Percentiles rank a stretch among this genome's conserved stretches.
phyloP scores from a whole-genome alignment of 2,113 vertebrate species.

The Apistogramma diplotaenia region DNA sequence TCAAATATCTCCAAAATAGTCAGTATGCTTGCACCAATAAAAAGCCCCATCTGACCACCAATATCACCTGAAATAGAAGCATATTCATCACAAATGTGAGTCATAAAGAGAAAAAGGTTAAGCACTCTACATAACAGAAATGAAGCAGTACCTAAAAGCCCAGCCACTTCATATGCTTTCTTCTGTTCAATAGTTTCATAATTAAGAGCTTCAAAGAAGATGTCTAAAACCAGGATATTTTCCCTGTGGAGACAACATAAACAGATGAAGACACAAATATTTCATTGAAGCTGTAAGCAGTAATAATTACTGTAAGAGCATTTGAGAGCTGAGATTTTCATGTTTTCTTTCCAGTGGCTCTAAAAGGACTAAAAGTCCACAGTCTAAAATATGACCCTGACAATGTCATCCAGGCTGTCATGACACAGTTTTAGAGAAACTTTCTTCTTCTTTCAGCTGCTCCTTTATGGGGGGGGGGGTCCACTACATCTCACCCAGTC shows the following conservation, averaged over 20 bases:
- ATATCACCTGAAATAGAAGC: slow-evolving; percentile 82
- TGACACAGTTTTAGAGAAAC: background rate
- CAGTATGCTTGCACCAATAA: slow-evolving; percentile 92
- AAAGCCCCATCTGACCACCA: slow-evolving; percentile 94
- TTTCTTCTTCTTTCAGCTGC: background rate
- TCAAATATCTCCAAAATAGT: slow-evolving; percentile 92
- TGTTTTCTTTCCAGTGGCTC: background rate
- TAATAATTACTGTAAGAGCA: background rate
- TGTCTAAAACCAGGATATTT: slow-evolving; percentile 91
- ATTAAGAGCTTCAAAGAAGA: slow-evolving; percentile 82
- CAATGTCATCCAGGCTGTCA: background rate
- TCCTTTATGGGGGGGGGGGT: background rate
- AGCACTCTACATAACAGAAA: background rate
- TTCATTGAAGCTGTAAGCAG: background rate
- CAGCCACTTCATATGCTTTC: slow-evolving; percentile 97
- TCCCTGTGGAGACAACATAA: slow-evolving; percentile 78
- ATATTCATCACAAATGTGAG: background rate
- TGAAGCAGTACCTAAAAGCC: slow-evolving; percentile 84
- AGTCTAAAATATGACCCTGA: background rate
- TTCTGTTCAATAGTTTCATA: slow-evolving; percentile 96
- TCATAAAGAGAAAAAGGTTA: background rate
- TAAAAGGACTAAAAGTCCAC: background rate
- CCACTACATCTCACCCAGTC: background rate
- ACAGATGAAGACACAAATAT: background rate
- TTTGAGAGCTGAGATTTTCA: background rate